Conservation (phyloP, 2,888 invertebrate species). For the Nipponacmea schrenckii region DNA sequence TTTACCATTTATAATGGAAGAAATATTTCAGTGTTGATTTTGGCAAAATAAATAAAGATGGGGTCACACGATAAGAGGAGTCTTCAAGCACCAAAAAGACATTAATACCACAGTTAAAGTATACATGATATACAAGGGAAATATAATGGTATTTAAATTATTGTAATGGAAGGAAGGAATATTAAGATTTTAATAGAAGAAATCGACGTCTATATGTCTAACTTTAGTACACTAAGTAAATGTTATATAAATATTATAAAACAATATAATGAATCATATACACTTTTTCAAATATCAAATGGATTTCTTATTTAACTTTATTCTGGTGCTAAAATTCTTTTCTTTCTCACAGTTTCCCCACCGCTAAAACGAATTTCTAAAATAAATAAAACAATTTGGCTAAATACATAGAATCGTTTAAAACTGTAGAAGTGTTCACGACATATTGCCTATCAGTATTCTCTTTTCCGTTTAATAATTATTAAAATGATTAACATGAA, state of each 20-base stretch:
- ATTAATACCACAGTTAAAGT: not conserved
- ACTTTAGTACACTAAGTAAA: not conserved
- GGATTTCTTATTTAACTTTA: too few species aligned
- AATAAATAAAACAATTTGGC: not conserved
- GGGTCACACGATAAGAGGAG: not conserved
- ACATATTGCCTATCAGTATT: too few species aligned
- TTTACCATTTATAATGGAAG: slow-evolving; percentile 2
- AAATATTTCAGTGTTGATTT: not conserved
- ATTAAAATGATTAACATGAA: too few species aligned
- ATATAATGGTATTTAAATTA: not conserved
- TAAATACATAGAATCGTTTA: not conserved
- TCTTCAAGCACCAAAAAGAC: not conserved
- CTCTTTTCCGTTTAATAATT: too few species aligned
- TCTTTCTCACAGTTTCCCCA: not conserved
- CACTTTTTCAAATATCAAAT: not conserved
- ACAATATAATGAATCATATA: not conserved
- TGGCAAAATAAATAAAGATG: slow-evolving; percentile 6
- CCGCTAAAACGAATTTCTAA: not conserved
- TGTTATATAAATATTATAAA: not conserved
- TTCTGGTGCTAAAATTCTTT: too few species aligned
- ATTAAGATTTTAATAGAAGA: not conserved
- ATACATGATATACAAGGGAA: not conserved
- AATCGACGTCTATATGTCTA: not conserved
- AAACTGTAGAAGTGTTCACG: too few species aligned
- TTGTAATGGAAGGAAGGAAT: not conserved